Evolutionary conservation across 2,797 vertebrate genomes (phyloP), one percentile per base, ranked within the genome.

Genomic region (Myotis myotis): DNA sequence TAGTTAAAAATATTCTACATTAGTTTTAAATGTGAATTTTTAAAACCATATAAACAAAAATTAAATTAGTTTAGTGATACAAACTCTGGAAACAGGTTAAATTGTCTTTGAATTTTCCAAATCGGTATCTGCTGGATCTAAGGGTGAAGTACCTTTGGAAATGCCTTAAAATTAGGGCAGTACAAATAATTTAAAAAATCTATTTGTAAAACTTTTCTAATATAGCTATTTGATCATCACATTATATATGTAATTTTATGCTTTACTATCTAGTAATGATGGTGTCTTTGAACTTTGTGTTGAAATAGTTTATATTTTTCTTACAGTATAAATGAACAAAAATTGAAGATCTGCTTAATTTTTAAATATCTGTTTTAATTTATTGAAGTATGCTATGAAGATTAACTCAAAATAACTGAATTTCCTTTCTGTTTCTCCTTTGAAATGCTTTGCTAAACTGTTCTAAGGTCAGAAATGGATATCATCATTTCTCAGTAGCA

Each of bases 11-110:
- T 28, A 57, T 72, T 72, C 19, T 55, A 28, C 12, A 20, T 72
- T 91, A 80, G 4, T 62, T 91, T 96, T 91, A 96, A 92, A 70
- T 95, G 66, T 53, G 41, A 51, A 62, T 41, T 89, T 95, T 96
- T 71, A 84, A 95, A 81, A 85, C 17, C 22, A 88, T 5, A 71
- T 13, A 89, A 62, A 36, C 90, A 83, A 55, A 95, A 92, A 66
- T 80, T 85, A 57, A 89, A 71, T n/a, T 66, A 84, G 20, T 70
- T 49, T 83, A 86, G 10, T 57, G 17, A 89, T 11, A 80, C 23
- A 91, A 53, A 85, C 38, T 94, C 22, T 92, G 33, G 75, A 78
- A 55, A 36, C 12, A 87, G 41, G 72, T 84, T 80, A 66, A 93
- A 81, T 47, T 90, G 47, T 64, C 38, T 94, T 74, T 78, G 51